phyloP scores from a whole-genome alignment of 2,888 invertebrate genomes.

The Coremacera marginata region DNA sequence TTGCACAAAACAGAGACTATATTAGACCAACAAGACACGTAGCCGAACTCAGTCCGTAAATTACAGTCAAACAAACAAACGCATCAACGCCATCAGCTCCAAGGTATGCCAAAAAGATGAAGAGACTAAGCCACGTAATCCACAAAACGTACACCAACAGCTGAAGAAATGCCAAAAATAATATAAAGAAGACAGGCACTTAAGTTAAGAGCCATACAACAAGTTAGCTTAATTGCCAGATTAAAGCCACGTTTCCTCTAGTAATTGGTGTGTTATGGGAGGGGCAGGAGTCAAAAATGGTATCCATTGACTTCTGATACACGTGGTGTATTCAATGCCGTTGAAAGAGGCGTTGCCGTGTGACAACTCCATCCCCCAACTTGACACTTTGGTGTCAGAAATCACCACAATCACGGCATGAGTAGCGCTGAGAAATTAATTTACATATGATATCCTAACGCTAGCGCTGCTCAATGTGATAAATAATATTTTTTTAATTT shows the following conservation, averaged over 20 bases:
- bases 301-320: neutral
- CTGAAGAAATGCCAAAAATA: neutral
- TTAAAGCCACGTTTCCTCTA: neutral
- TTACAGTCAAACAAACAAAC: conserved; percentile 19
- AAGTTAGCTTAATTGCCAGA: neutral
- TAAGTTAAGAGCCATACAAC: neutral
- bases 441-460: conserved; percentile 27
- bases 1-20: too few species aligned
- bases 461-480: conserved; percentile 8
- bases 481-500: conserved; percentile 56
- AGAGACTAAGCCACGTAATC: conserved; percentile 17
- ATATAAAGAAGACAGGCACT: neutral
- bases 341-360: conserved; percentile 11
- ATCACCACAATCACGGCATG: neutral
- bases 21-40: conserved; percentile 32
- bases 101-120: neutral
- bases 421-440: conserved; percentile 4
- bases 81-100: neutral
- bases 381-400: conserved; percentile 20
- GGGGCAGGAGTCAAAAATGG: neutral
- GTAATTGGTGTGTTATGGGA: neutral
- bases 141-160: conserved; percentile 5
- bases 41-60: conserved; percentile 24
- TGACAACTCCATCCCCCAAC: neutral
- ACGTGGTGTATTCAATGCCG: neutral